These are phyloP conservation scores for Sylvilagus bachmani DNA, from an alignment of 2,113 vertebrate genomes.

Conservation along the genomic window DNA sequence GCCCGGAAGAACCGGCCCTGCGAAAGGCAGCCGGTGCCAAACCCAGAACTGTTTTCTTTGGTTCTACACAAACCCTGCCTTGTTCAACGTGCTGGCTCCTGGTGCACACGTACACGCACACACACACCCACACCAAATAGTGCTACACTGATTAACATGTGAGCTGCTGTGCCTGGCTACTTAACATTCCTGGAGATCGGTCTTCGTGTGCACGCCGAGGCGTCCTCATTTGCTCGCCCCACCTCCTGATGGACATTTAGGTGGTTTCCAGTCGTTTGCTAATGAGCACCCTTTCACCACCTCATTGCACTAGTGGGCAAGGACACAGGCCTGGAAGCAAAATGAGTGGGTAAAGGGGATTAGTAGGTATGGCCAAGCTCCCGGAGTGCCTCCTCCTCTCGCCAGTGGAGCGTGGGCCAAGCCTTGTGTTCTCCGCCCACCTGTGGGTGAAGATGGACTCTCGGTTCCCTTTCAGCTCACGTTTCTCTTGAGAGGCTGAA, in stretches of 20 bases:
- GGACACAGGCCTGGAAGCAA: constrained; percentile 9
- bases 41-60: constrained; percentile 3
- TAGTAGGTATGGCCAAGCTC: not conserved
- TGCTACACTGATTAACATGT: not conserved
- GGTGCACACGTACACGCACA: fast-evolving
- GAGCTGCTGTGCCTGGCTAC: not conserved
- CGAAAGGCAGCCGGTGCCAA: not conserved
- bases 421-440: not conserved
- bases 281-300: not conserved
- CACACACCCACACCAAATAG: too few relatives aligned
- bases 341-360: not conserved
- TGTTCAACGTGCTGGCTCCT: not conserved
- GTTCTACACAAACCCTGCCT: not conserved
- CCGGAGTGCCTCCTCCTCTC: not conserved
- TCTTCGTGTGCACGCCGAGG: too few relatives aligned
- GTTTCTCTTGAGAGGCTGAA: not conserved
- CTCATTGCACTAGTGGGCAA: not conserved
- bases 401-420: not conserved
- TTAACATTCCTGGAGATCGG: not conserved
- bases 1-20: not conserved
- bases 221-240: not conserved
- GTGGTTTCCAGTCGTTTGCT: not conserved
- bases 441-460: not conserved
- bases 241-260: not conserved
- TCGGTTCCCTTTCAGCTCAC: constrained; percentile 4